Evolutionary conservation across 2,797 vertebrate species (phyloP).

Genomic region (Cynopterus sphinx): DNA sequence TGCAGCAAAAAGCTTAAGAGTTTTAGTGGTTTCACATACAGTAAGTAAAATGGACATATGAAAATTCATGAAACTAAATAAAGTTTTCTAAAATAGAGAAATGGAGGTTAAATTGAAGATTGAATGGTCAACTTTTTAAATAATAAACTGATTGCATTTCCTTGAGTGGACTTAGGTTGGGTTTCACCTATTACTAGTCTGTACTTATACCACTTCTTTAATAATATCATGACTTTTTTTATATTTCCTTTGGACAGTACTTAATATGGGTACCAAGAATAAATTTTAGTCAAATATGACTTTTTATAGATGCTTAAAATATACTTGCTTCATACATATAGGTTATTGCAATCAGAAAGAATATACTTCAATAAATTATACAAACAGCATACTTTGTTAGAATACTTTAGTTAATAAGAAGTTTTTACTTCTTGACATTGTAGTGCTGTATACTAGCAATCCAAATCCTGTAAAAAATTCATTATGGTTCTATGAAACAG

Average conservation of each 20-base stretch:
- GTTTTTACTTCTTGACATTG: slow-evolving; percentile 49
- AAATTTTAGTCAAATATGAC: neutral
- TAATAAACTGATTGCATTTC: neutral
- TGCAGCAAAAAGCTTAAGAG: neutral
- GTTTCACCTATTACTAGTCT: neutral
- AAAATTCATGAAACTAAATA: neutral
- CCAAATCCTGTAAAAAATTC: slow-evolving; percentile 50
- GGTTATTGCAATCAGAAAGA: slow-evolving; percentile 23
- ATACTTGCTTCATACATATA: accelerated
- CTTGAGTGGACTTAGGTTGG: neutral
- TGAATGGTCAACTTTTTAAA: neutral
- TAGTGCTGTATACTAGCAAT: neutral
- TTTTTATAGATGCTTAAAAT: neutral
- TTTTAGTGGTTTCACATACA: neutral
- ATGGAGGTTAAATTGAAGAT: neutral
- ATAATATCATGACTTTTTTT: neutral
- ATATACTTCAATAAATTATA: slow-evolving; percentile 64
- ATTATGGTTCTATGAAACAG: slow-evolving; percentile 61
- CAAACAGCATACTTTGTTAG: slow-evolving; percentile 53
- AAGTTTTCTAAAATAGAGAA: neutral
- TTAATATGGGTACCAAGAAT: neutral
- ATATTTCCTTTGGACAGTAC: neutral
- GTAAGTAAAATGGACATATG: neutral
- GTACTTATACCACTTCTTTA: neutral
- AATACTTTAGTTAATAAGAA: slow-evolving; percentile 70